Conservation (phyloP, 2,888 invertebrate genomes). For the Heteropelma amictum region DNA sequence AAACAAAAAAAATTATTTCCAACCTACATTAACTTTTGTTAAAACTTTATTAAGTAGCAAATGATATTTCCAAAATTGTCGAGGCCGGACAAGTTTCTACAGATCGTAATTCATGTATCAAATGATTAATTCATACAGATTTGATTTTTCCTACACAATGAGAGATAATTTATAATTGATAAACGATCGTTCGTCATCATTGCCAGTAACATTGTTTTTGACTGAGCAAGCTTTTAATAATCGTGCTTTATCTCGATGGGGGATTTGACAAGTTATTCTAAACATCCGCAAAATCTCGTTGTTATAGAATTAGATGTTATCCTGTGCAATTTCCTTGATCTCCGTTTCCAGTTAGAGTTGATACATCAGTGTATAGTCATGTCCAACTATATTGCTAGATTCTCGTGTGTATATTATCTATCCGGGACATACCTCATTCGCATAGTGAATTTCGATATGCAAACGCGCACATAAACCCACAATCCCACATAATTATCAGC, state of each 20-base stretch:
- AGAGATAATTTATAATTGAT: too few species aligned
- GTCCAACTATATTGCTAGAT: not conserved
- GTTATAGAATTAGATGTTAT: conserved; percentile 53
- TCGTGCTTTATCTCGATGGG: not conserved
- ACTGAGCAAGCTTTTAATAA: not conserved
- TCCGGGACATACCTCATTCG: not conserved
- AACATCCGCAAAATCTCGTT: conserved; percentile 40
- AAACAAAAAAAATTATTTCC: too few species aligned
- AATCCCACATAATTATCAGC: conserved; percentile 9
- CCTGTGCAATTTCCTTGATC: conserved; percentile 55
- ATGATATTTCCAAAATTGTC: too few species aligned
- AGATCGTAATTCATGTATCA: too few species aligned
- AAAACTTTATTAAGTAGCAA: too few species aligned
- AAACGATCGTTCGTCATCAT: too few species aligned
- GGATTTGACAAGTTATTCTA: conserved; percentile 23
- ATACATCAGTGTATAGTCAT: not conserved
- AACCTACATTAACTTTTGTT: too few species aligned
- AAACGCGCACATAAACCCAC: not conserved
- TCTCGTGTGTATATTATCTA: not conserved
- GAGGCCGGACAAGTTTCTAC: too few species aligned
- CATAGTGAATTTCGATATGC: not conserved
- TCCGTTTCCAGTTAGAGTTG: not conserved
- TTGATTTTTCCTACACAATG: too few species aligned
- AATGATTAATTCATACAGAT: too few species aligned
- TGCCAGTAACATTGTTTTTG: not conserved